A percentile compares a stretch with the other conserved stretches of the same genome.
These are phyloP conservation scores for Boulengeromyrus knoepffleri DNA, from an alignment of 2,113 vertebrate genomes.

Conservation along the genomic window DNA sequence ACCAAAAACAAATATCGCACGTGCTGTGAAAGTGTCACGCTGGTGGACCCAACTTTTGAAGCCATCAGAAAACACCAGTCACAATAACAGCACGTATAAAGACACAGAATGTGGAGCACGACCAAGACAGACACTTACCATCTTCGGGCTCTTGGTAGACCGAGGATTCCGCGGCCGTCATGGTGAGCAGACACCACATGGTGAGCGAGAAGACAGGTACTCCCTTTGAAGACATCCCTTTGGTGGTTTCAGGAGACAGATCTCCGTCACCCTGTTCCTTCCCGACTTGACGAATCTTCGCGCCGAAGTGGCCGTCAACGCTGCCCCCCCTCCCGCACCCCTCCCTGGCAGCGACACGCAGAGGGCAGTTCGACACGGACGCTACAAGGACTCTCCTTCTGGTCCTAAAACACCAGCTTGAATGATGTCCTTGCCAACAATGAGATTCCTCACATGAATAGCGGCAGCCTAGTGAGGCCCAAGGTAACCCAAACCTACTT, in stretches of 20 bases:
- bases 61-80: not conserved
- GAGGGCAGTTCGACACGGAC: constrained; percentile 48
- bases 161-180: constrained; percentile 37
- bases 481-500: constrained; percentile 47
- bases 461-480: constrained; percentile 49
- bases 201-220: constrained; percentile 36
- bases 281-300: constrained; percentile 39
- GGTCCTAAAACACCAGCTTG: constrained; percentile 59
- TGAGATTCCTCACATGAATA: constrained; percentile 60
- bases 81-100: not conserved
- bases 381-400: constrained; percentile 48
- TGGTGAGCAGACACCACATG: constrained; percentile 44
- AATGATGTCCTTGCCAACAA: constrained; percentile 56
- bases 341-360: constrained; percentile 31
- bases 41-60: not conserved
- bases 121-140: constrained; percentile 38
- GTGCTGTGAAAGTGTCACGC: not conserved
- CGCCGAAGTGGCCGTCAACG: constrained; percentile 38
- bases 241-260: not conserved
- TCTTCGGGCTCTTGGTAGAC: constrained; percentile 38
- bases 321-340: constrained; percentile 39
- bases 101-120: not conserved
- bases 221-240: constrained; percentile 44
- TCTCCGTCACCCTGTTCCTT: constrained; percentile 29
- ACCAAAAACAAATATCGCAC: not conserved